Evolutionary conservation across 2,888 invertebrate species (phyloP).

Genomic region (Nephrotoma flavescens): DNA sequence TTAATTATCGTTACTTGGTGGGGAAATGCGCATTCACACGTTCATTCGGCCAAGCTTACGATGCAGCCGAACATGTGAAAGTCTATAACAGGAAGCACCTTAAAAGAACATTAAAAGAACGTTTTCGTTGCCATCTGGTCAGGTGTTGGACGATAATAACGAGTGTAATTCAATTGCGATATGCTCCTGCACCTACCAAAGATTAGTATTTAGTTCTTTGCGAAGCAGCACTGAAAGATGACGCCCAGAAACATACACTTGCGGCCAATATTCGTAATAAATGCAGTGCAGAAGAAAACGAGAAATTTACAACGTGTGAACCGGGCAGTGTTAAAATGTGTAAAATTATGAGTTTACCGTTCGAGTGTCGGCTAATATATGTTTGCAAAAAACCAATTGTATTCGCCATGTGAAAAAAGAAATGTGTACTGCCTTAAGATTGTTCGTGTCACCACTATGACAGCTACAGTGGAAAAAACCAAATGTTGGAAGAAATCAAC

Average conservation of each 20-base stretch:
- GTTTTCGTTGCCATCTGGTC: constrained; percentile 74
- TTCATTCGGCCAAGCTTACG: constrained; percentile 62
- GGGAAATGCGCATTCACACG: constrained; percentile 66
- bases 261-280: constrained; percentile 44
- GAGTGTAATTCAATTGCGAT: constrained; percentile 60
- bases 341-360: too few species aligned
- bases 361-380: constrained; percentile 64
- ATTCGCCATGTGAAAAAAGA: constrained; percentile 43
- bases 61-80: constrained; percentile 64
- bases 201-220: constrained; percentile 58
- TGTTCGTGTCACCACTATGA: constrained; percentile 93
- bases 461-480: constrained; percentile 56
- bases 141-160: constrained; percentile 49
- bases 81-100: constrained; percentile 28
- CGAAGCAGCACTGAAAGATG: constrained; percentile 43
- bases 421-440: constrained; percentile 50
- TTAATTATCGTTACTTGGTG: constrained; percentile 65
- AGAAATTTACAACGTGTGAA: constrained; percentile 64
- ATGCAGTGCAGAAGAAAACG: constrained; percentile 49
- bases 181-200: constrained; percentile 64
- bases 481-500: constrained; percentile 71
- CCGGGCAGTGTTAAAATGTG: too few species aligned
- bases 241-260: constrained; percentile 48
- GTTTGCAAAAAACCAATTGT: constrained; percentile 63
- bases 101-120: constrained; percentile 52